Evolutionary conservation across 2,888 invertebrate genomes (phyloP), one percentile per base, ranked within the genome.

Genomic region (Lampropteryx suffumata): DNA sequence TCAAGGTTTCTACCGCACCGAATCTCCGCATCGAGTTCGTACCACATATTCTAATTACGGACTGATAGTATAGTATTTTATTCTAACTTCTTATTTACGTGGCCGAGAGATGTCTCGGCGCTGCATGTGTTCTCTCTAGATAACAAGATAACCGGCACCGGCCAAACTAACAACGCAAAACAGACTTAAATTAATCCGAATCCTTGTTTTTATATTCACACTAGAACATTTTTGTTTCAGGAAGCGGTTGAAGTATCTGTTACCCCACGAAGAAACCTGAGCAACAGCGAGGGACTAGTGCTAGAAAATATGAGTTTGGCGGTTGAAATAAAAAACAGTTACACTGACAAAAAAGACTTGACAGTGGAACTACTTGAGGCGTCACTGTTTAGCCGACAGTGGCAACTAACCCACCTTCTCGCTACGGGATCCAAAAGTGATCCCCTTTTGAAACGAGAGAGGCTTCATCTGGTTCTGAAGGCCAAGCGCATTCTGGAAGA

Each of bases 261-360:
- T 0, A 84, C 88, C 1, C 91, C 92, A 0, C 83, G 91, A 2
- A 84, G 92, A 52, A 92, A 92, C 61, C 76, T 92, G 9, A 79
- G 82, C 34, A 77, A 77, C 9, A 59, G 72, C 4, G 69, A 75
- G 4, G 79, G 71, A 0, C 77, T 82, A 5, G 71, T 77, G 8
- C 72, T 83, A 26, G 92, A 93, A 62, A 93, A 92, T 42, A 82
- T 96, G 70, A 93, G 93, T 37, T 71, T 96, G 8, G 92, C 94
- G 27, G 80, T 95, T 2, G 93, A 93, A 68, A 85, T 94, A 0
- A 94, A 94, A 65, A 96, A 96, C 78, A 86, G 93, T 28, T 94
- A 93, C 73, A 91, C 92, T 63, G 86, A 92, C 9, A 93, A 94
- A 65, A 92, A 92, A 66, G 91, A 92, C 75, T 61, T 92, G 82